These are phyloP conservation scores for Pomatostomus ruficeps DNA, from an alignment of 2,113 vertebrate genomes.

Conservation along the genomic window DNA sequence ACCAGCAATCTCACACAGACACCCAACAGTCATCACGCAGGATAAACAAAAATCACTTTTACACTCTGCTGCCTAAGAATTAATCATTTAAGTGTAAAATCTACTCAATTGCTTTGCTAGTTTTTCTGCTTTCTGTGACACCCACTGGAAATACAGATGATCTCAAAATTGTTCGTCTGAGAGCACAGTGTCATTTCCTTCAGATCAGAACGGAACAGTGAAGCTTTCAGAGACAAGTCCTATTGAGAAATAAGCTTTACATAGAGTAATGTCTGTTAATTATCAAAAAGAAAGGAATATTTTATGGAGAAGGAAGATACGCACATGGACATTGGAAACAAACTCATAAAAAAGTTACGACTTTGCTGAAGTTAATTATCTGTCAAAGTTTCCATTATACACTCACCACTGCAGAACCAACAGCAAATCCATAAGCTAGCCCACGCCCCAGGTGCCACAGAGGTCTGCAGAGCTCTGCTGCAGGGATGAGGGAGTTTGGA, in stretches of 20 bases:
- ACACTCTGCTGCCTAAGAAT: neutral
- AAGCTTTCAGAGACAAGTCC: neutral
- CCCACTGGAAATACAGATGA: neutral
- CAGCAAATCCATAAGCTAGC: neutral
- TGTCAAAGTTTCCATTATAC: slow-evolving; percentile 14
- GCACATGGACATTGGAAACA: neutral
- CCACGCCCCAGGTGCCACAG: neutral
- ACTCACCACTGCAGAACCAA: neutral
- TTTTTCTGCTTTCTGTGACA: neutral
- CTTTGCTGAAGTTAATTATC: neutral
- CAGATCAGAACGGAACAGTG: neutral
- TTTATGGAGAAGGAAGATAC: neutral
- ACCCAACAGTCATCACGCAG: neutral
- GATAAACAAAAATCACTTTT: neutral
- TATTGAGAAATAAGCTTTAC: neutral
- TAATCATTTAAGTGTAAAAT: neutral
- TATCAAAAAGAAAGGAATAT: neutral
- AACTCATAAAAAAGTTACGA: neutral
- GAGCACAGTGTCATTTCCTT: neutral
- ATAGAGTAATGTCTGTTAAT: neutral
- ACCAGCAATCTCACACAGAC: neutral
- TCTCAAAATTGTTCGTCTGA: neutral
- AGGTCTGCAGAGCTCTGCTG: neutral
- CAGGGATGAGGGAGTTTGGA: neutral
- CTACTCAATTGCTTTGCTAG: neutral